Evolutionary conservation across 1,140 invertebrate species (phyloP).

Genomic region (Ladona fulva): DNA sequence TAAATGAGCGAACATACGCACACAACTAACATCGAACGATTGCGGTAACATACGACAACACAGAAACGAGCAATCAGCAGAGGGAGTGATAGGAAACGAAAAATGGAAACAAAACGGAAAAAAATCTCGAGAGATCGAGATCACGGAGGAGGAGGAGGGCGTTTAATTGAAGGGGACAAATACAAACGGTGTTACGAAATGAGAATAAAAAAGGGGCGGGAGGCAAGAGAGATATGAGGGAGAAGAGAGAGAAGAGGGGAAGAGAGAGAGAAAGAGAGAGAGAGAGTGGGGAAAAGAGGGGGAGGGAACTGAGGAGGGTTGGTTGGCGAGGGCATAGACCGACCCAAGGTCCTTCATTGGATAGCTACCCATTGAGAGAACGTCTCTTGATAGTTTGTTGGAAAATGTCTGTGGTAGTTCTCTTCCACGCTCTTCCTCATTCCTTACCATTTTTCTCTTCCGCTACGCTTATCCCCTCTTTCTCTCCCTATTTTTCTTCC

Average conservation of each 20-base stretch:
- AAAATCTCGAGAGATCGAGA: no score
- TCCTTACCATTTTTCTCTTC: background rate
- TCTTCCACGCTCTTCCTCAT: background rate
- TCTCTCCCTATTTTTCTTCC: background rate
- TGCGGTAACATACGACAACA: no score
- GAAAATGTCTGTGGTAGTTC: background rate
- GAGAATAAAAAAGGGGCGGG: no score
- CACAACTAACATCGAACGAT: no score
- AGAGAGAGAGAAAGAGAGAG: no score
- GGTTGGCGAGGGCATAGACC: background rate
- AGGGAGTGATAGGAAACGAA: no score
- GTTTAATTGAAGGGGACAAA: background rate
- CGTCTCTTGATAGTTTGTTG: background rate
- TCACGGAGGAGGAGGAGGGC: background rate
- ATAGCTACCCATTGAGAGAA: constrained; percentile 1
- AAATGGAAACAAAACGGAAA: no score
- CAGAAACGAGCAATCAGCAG: no score
- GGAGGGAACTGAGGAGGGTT: background rate
- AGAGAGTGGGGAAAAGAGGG: no score
- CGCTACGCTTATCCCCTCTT: background rate
- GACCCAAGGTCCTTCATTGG: constrained; percentile 2
- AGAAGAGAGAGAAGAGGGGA: background rate
- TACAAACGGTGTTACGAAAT: no score
- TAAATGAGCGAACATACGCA: no score
- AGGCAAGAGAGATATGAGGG: no score